Base-by-base conservation (phyloP, 2,113 vertebrate species). In the Lathamus discolor region DNA sequence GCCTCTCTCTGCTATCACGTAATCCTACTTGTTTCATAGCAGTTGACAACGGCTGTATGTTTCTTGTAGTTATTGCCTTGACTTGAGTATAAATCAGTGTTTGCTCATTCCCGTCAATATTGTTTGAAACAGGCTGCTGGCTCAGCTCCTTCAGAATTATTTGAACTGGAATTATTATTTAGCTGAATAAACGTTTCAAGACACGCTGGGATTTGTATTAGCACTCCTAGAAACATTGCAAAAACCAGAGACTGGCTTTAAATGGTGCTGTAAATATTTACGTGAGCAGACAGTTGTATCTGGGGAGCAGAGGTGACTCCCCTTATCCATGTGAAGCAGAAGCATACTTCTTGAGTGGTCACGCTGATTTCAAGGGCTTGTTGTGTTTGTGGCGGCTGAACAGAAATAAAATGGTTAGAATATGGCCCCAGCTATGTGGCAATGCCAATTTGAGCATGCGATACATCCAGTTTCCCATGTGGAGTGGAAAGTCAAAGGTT, bases 131-230 rank as follows among this genome's bases (percentile, higher is more conserved):
- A 78, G 67, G 61, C 28, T 85, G 87, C 93, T 90, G 72, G 67
- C 79, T 94, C 85, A 81, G 72, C 83, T 94, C 51, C 79, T 88
- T 90, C 27, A 80, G 33, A 86, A 77, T 91, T 86, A 83, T 55
- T 74, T 59, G 66, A 88, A 92, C 48, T 67, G 46, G 80, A 92
- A 77, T 80, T 41, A 77, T 85, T 87, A 15, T 77, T 92, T 88
- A 74, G n/a, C 74, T 86, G 76, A 86, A 70, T 74, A 75, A 88
- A 80, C 0, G 4, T 77, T 93, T 92, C 72, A 69, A 78, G 88
- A 35, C n/a, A 63, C 83, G 46, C 67, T 87, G 52, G 22, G 9
- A 83, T 77, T 82, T 70, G 18, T 63, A 48, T 74, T 83, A 55
- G 23, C 10, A 7, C 46, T 77, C 52, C 16, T 28, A 46, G 85